Evolutionary conservation across 2,797 vertebrate genomes (phyloP).

Genomic region (Gobio occitaniae): DNA sequence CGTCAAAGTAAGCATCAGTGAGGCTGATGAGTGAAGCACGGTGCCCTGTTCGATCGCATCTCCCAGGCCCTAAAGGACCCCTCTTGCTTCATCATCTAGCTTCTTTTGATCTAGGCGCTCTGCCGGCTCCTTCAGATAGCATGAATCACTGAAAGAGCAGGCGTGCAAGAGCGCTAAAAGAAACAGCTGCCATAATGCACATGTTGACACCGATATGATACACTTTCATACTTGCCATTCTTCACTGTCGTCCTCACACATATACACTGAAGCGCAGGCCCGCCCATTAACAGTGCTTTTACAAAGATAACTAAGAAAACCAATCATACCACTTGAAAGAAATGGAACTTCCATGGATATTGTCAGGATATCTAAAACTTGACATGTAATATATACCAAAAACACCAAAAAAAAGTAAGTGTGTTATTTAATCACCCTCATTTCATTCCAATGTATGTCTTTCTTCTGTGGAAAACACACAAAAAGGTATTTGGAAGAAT

Average conservation of each 20-base stretch:
- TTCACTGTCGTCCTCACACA: constrained; percentile 64
- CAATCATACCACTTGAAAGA: constrained; percentile 3
- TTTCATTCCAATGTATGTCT: not conserved
- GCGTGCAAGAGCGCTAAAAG: constrained; percentile 74
- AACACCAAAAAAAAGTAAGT: not conserved
- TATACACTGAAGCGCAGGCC: constrained; percentile 21
- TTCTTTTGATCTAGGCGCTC: constrained; percentile 84
- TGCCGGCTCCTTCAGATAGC: constrained; percentile 86
- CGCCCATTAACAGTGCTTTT: constrained; percentile 36
- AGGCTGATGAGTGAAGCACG: constrained; percentile 90
- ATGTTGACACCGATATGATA: constrained; percentile 77
- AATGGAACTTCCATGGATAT: constrained; percentile 30
- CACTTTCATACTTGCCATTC: constrained; percentile 74
- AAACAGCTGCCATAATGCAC: constrained; percentile 80
- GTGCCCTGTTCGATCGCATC: constrained; percentile 81
- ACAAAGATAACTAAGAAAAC: not conserved
- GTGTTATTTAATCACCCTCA: not conserved
- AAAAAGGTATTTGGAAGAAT: not conserved
- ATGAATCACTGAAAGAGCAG: constrained; percentile 76
- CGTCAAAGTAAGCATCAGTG: constrained; percentile 83
- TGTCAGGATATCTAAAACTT: constrained; percentile 30
- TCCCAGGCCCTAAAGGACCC: constrained; percentile 82
- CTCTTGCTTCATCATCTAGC: constrained; percentile 76
- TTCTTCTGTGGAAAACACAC: not conserved
- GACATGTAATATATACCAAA: not conserved